Percentiles rank a stretch among this genome's conserved stretches.
phyloP scores from a whole-genome alignment of 1,140 invertebrate genomes.

The Eurosta solidaginis region DNA sequence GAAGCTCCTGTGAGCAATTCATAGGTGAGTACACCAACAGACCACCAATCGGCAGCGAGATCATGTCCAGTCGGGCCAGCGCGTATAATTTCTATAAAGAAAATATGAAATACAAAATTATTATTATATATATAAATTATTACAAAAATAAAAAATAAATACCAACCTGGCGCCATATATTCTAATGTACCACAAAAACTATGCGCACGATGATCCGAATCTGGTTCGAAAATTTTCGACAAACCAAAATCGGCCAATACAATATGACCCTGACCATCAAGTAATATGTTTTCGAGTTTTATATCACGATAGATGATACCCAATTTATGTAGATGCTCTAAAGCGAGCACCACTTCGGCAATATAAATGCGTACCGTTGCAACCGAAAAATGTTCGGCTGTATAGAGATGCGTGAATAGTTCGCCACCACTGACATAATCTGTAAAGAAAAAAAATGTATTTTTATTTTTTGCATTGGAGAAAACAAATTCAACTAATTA shows the following conservation, averaged over 20 bases:
- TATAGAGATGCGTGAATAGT: constrained; percentile 89
- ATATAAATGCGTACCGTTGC: constrained; percentile 85
- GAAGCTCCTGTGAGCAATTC: constrained; percentile 96
- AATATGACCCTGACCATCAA: constrained; percentile 86
- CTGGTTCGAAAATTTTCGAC: constrained; percentile 74
- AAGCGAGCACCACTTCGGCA: constrained; percentile 87
- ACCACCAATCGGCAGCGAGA: constrained; percentile 97
- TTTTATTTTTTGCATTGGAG: neutral
- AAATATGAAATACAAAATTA: neutral
- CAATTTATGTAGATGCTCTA: constrained; percentile 90
- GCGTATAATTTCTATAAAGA: constrained; percentile 74
- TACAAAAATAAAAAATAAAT: neutral
- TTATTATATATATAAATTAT: neutral
- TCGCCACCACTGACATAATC: constrained; percentile 94
- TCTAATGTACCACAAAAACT: constrained; percentile 98
- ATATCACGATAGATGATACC: constrained; percentile 95
- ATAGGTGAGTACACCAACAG: constrained; percentile 94
- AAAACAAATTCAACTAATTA: too few species aligned
- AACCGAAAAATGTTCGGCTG: constrained; percentile 84
- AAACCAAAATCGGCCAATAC: constrained; percentile 91
- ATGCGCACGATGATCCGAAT: constrained; percentile 73
- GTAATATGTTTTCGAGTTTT: constrained; percentile 89
- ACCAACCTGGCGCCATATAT: constrained; percentile 81
- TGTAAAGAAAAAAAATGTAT: constrained; percentile 60
- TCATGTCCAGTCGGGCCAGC: constrained; percentile 84